Base-by-base conservation (phyloP, 2,888 invertebrate species). In the Anthophora plumipes region DNA sequence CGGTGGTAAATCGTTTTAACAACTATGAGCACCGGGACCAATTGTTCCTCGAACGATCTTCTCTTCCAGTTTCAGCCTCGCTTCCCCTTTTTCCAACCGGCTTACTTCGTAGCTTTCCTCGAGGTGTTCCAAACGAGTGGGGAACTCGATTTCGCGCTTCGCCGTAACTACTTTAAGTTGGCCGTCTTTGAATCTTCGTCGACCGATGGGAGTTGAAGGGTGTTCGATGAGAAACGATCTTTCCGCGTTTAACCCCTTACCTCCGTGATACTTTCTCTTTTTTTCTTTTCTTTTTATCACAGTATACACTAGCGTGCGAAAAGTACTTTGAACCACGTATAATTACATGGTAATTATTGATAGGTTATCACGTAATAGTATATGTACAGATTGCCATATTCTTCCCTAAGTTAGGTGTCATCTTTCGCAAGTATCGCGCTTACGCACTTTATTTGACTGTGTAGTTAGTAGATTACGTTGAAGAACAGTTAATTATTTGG, bases 1-100 rank as follows among this genome's bases (percentile, higher is more conserved):
- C 54, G 54, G 22, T 54, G 52, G 64, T 76, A 76, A 82, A 75
- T 85, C 75, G 75, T 73, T 76, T 76, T 60, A 85, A 82, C 72
- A 79, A 81, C 71, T 78, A 76, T 59, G 70, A 80, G 66, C 71
- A 52, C 57, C 31, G 17, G 75, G 52, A 67, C 57, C 59, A 77
- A 77, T 64, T 76, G 68, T 71, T 60, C 66, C n/a, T 14, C 8
- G 39, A 22, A 11, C 25, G 64, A 50, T 52, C 61, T n/a, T n/a
- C 37, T 50, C 50, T 64, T 20, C 20, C 20, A 54, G 14, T 20
- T 43, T 39, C 14, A 7, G 14, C 8, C 75, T n/a, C 22, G 12
- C 14, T 14, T 54, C 41, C 39, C n/a, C 22, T 48, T 25, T 22
- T 43, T 60, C 50, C 22, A 22, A 25, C 22, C 43, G 39, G 54